Percentiles rank a stretch among this genome's conserved stretches.
Evolutionary conservation across 2,113 vertebrate species (phyloP).

Genomic region (Meriones unguiculatus): DNA sequence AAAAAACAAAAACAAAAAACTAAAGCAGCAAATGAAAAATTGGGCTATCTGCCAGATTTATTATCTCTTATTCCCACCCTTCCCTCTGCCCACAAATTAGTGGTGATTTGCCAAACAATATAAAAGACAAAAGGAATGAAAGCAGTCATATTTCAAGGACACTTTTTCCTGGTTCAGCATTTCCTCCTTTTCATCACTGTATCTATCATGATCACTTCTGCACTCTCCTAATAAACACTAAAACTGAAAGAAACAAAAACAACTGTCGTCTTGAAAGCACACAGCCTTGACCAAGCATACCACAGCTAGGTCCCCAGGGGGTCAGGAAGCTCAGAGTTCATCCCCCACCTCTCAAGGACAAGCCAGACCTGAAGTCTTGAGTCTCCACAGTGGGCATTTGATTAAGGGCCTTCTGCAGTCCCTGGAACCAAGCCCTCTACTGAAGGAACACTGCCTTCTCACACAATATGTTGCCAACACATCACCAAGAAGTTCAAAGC

Average conservation of each 20-base stretch:
- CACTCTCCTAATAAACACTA: constrained; percentile 60
- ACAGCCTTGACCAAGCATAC: constrained; percentile 37
- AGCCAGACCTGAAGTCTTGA: not conserved
- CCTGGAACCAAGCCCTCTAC: not conserved
- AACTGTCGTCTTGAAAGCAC: constrained; percentile 54
- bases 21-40: constrained; percentile 50
- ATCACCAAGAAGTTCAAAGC: constrained; percentile 67
- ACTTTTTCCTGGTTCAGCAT: constrained; percentile 48
- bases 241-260: constrained; percentile 56
- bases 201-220: constrained; percentile 60
- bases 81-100: not conserved
- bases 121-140: constrained; percentile 65
- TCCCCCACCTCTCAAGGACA: not conserved
- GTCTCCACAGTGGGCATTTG: not conserved
- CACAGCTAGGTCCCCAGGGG: not conserved
- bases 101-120: constrained; percentile 68
- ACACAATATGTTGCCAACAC: constrained; percentile 42
- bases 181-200: constrained; percentile 73
- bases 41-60: constrained; percentile 42
- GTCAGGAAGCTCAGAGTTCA: not conserved
- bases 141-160: constrained; percentile 49
- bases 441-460: constrained; percentile 35
- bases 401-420: not conserved
- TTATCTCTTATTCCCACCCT: constrained; percentile 43
- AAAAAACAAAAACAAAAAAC: not conserved